Evolutionary conservation across 2,113 vertebrate genomes (phyloP), one percentile per base, ranked within the genome.

Genomic region (Stigmatopora argus): DNA sequence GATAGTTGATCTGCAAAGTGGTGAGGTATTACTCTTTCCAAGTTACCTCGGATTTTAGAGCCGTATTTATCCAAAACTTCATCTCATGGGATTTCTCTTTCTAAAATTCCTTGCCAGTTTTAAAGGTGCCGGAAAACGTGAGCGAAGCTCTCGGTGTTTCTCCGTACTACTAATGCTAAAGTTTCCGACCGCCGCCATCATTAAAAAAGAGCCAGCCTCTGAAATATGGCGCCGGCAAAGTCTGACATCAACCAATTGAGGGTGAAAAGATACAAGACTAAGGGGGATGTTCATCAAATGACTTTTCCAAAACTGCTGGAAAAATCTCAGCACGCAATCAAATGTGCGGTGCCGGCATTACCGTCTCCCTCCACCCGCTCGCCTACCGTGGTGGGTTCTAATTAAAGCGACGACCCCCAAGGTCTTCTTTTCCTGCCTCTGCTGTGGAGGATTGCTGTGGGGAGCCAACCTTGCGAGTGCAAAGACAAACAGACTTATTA

Each of bases 401-500:
- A 89, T 87, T 84, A 89, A 83, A 78, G 77, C 78, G 44, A 51
- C 49, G 38, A 83, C 76, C 80, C 82, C 86, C 47, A 44, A 83
- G 77, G 80, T 74, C 75, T 74, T 71, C 62, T 18, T n/a, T 74
- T 68, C 69, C 72, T 74, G 72, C 73, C 56, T 75, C 59, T 71
- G 67, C 69, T 19, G 69, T 7, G 62, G 60, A 77, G 65, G 52
- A 62, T 62, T 61, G 73, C 72, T 78, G 68, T 17, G 63, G 71
- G 71, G 61, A 67, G 58, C 67, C 41, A 72, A 74, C 71, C 74
- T 64, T 11, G 71, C 12, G 18, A 75, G 77, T 52, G 74, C 79
- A 76, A 78, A 82, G 71, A 78, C 78, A 85, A 84, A 87, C 80
- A 86, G 51, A 76, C 65, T 87, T 84, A 85, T 83, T 83, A 87